These are phyloP conservation scores for Vombatus ursinus DNA, from an alignment of 2,113 vertebrate species.

Conservation along the genomic window DNA sequence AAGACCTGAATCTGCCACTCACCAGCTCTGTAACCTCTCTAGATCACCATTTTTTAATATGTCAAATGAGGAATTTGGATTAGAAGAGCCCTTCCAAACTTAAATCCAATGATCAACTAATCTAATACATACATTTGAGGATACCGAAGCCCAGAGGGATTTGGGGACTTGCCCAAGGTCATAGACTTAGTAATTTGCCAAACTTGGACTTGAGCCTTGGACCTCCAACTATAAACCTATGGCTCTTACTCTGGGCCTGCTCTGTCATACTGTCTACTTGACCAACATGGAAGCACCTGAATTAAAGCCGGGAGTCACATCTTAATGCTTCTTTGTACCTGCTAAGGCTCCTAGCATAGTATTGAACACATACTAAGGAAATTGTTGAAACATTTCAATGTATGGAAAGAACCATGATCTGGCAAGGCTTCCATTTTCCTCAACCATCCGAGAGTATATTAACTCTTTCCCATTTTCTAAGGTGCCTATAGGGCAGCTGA, in stretches of 20 bases:
- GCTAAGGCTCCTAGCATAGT: neutral
- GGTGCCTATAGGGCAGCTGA: neutral
- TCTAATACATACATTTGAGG: neutral
- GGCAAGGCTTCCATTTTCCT: neutral
- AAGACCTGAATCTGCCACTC: no score
- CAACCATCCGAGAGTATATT: neutral
- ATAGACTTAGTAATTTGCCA: neutral
- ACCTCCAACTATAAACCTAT: neutral
- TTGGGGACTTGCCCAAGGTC: neutral
- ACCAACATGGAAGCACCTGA: neutral
- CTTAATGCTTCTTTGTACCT: neutral
- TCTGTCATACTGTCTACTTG: neutral
- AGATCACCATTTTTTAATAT: no score
- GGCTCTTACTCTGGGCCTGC: neutral
- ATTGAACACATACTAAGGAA: neutral
- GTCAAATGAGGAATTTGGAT: no score
- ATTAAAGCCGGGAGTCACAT: neutral
- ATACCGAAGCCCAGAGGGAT: neutral
- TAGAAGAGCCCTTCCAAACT: neutral
- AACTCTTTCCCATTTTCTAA: neutral
- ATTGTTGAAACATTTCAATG: neutral
- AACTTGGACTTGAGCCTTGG: neutral
- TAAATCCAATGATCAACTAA: neutral
- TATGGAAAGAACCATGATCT: neutral
- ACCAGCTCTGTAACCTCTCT: no score